Conservation (phyloP, 1,140 invertebrate species). For the Drosophila dunni region DNA sequence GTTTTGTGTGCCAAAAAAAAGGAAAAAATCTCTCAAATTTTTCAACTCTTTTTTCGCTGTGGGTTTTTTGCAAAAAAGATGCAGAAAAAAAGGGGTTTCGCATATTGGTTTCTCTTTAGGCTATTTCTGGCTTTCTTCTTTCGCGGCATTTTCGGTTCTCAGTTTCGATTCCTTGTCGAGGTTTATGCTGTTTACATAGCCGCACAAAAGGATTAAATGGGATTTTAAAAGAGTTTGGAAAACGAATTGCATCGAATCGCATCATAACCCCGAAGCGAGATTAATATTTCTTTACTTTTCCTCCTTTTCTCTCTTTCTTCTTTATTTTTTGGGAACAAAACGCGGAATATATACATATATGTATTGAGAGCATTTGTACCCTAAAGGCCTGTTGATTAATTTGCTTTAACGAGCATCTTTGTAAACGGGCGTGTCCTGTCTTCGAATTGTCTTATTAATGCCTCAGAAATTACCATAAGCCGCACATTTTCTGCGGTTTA, state of each 20-base stretch:
- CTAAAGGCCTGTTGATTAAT: conserved; percentile 66
- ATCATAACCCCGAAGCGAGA: conserved; percentile 16
- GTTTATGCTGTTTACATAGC: conserved; percentile 77
- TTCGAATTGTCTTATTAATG: conserved; percentile 34
- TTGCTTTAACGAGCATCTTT: conserved; percentile 67
- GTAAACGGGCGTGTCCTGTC: conserved; percentile 40
- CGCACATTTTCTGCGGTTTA: conserved; percentile 69
- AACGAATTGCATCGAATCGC: conserved; percentile 43
- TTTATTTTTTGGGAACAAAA: not conserved
- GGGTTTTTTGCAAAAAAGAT: conserved; percentile 31
- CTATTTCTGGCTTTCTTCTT: conserved; percentile 41
- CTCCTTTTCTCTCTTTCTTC: too few relatives aligned
- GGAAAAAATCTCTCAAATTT: conserved; percentile 64
- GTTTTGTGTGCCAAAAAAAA: conserved; percentile 24
- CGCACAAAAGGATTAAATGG: conserved; percentile 79
- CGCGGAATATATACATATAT: not conserved
- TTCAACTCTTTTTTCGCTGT: conserved; percentile 70
- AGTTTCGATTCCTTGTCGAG: conserved; percentile 33
- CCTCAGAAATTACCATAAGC: conserved; percentile 68
- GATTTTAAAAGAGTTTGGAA: conserved; percentile 61
- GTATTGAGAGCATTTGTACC: conserved; percentile 9
- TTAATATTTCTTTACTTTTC: not conserved
- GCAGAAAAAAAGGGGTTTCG: conserved; percentile 43
- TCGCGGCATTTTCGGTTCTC: conserved; percentile 29
- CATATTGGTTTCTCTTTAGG: conserved; percentile 46